A percentile compares a stretch with the other conserved stretches of the same genome.
Conservation (phyloP, 2,888 invertebrate genomes). For the Clepsis dumicolana region DNA sequence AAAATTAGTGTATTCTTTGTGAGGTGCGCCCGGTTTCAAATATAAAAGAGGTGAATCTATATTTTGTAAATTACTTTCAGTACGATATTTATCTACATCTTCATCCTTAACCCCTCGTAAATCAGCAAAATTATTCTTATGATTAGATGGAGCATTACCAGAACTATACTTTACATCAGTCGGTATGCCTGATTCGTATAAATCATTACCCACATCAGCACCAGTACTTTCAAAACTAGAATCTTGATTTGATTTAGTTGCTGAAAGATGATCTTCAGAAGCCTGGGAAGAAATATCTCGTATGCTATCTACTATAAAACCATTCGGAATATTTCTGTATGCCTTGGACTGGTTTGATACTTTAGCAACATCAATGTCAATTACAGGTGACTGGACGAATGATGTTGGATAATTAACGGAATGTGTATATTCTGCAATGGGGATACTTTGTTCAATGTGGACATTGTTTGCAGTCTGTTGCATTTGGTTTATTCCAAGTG, state of each 20-base stretch:
- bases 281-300: conserved; percentile 85
- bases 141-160: conserved; percentile 60
- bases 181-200: conserved; percentile 67
- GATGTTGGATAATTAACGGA: conserved; percentile 91
- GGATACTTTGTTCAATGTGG: conserved; percentile 88
- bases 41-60: conserved; percentile 87
- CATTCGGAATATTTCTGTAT: conserved; percentile 75
- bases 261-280: conserved; percentile 77
- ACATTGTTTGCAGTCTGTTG: conserved; percentile 71
- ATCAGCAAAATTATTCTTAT: conserved; percentile 72
- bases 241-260: conserved; percentile 74
- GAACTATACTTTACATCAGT: conserved; percentile 60
- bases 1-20: conserved; percentile 83
- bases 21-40: conserved; percentile 80
- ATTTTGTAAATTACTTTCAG: conserved; percentile 78
- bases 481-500: conserved; percentile 69
- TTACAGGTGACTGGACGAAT: conserved; percentile 89
- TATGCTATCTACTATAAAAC: conserved; percentile 70
- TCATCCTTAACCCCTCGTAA: conserved; percentile 76
- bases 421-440: conserved; percentile 89
- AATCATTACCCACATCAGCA: conserved; percentile 68
- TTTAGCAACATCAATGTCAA: conserved; percentile 83
- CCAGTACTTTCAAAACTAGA: conserved; percentile 79
- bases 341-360: conserved; percentile 69
- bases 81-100: conserved; percentile 78